Evolutionary conservation across 2,888 invertebrate species (phyloP).

Genomic region (Hartigia nigra): DNA sequence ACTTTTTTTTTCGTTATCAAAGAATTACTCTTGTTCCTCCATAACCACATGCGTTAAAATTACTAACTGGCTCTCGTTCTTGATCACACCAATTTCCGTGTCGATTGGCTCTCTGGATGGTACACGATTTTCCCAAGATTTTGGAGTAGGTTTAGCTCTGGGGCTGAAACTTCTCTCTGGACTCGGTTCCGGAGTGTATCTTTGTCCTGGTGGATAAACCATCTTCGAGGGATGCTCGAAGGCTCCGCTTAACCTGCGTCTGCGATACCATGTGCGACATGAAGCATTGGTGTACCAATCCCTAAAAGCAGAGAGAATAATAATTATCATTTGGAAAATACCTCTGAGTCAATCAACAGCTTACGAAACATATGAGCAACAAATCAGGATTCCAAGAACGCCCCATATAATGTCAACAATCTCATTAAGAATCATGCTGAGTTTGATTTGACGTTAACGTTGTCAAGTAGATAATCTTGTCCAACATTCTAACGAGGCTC

Average conservation of each 20-base stretch:
- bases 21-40: background rate
- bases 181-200: slow-evolving; percentile 83
- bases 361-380: background rate
- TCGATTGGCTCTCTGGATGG: slow-evolving; percentile 84
- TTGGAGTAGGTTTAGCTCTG: slow-evolving; percentile 61
- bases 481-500: background rate
- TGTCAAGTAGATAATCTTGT: background rate
- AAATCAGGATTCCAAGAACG: background rate
- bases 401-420: background rate
- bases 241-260: slow-evolving; percentile 84
- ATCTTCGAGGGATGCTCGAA: slow-evolving; percentile 93
- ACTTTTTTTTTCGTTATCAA: background rate
- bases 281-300: slow-evolving; percentile 93
- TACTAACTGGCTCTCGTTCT: slow-evolving; percentile 89
- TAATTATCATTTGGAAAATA: background rate
- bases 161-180: slow-evolving; percentile 70
- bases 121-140: slow-evolving; percentile 77
- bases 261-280: slow-evolving; percentile 87
- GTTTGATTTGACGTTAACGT: background rate
- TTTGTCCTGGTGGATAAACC: slow-evolving; percentile 90
- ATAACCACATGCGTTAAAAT: background rate
- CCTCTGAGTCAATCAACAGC: background rate
- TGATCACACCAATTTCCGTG: slow-evolving; percentile 83
- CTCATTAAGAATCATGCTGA: background rate
- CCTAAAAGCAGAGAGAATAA: slow-evolving; percentile 60